A percentile compares a stretch with the other conserved stretches of the same genome.
Evolutionary conservation across 2,888 invertebrate species (phyloP).

Genomic region (Liopterus haemorrhoidalis): DNA sequence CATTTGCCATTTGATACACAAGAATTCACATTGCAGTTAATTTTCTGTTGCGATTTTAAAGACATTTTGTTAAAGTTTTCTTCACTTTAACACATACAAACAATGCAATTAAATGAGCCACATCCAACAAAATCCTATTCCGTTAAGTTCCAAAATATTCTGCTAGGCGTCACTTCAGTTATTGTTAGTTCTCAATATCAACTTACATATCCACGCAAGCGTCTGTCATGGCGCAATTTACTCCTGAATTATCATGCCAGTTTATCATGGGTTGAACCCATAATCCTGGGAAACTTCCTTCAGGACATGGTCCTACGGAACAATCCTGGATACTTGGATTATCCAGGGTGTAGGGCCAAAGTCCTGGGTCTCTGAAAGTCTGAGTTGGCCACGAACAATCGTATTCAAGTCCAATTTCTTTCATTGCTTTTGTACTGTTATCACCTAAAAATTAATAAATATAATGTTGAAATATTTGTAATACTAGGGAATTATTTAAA

Average conservation of each 20-base stretch:
- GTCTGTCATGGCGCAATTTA: slow-evolving; percentile 54
- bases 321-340: slow-evolving; percentile 51
- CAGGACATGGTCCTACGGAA: slow-evolving; percentile 50
- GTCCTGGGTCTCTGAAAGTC: slow-evolving; percentile 43
- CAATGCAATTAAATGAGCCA: too few relatives aligned
- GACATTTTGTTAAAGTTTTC: too few relatives aligned
- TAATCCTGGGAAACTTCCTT: slow-evolving; percentile 46
- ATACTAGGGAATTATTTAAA: slow-evolving; percentile 4
- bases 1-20: too few relatives aligned
- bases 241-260: slow-evolving; percentile 46
- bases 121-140: too few relatives aligned
- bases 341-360: slow-evolving; percentile 62
- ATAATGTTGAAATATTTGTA: slow-evolving; percentile 1
- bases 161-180: too few relatives aligned
- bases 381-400: slow-evolving; percentile 56
- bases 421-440: slow-evolving; percentile 48
- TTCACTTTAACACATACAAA: too few relatives aligned
- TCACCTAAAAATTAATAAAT: slow-evolving; percentile 38
- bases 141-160: too few relatives aligned
- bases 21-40: too few relatives aligned
- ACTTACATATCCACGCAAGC: slow-evolving; percentile 48
- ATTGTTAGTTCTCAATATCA: too few relatives aligned
- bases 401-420: slow-evolving; percentile 48
- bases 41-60: too few relatives aligned
- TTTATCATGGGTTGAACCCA: slow-evolving; percentile 59